Conservation (phyloP, 2,113 vertebrate genomes). For the Gallinago paraguaiae region DNA sequence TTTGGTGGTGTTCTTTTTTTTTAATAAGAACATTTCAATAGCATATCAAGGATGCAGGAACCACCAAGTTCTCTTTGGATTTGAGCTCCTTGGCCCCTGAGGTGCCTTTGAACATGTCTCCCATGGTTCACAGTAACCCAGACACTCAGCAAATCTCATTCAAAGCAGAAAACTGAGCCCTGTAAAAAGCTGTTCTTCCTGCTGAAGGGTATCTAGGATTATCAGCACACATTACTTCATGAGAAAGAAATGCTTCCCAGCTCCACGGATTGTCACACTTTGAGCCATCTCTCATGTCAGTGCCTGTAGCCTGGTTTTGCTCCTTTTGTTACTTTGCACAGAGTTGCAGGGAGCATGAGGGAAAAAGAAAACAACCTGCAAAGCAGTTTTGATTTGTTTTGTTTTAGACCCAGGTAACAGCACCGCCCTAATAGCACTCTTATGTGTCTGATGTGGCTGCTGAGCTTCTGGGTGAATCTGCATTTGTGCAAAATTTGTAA, state of each 20-base stretch:
- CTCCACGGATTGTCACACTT: neutral
- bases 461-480: neutral
- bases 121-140: neutral
- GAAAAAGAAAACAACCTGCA: neutral
- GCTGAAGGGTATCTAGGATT: slow-evolving; percentile 31
- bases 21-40: neutral
- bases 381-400: neutral
- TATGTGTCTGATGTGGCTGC: neutral
- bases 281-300: neutral
- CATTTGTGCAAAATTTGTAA: neutral
- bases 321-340: neutral
- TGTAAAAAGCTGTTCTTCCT: neutral
- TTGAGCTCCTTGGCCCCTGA: neutral
- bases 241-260: slow-evolving; percentile 33
- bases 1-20: neutral
- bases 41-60: neutral
- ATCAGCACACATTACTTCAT: slow-evolving; percentile 37
- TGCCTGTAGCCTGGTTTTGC: neutral
- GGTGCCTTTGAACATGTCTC: neutral
- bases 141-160: slow-evolving; percentile 13
- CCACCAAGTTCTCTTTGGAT: neutral
- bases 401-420: neutral
- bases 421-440: neutral
- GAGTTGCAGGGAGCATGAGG: neutral
- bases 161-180: slow-evolving; percentile 10